Evolutionary conservation across 2,888 invertebrate species (phyloP).

Genomic region (Sesamia inferens): DNA sequence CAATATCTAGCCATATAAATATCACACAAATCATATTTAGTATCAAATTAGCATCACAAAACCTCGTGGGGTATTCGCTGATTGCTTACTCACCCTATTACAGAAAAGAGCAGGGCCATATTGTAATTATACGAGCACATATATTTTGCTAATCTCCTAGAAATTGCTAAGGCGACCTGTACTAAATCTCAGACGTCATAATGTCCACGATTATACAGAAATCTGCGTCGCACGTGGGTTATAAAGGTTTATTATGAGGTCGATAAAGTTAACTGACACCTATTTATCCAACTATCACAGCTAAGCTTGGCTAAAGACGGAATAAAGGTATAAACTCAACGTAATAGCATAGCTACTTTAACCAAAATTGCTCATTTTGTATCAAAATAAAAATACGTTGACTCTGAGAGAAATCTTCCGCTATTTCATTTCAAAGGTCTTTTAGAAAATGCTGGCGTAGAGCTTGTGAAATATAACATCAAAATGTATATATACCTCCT

Average conservation of each 20-base stretch:
- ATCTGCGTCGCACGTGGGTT: slow-evolving; percentile 59
- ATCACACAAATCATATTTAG: slow-evolving; percentile 6
- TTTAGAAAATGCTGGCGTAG: background rate
- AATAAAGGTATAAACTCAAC: slow-evolving; percentile 53
- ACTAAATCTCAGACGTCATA: slow-evolving; percentile 59
- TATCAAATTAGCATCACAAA: slow-evolving; percentile 40
- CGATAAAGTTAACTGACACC: slow-evolving; percentile 60
- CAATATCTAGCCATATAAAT: slow-evolving; percentile 3
- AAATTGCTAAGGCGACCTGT: slow-evolving; percentile 52
- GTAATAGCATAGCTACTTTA: slow-evolving; percentile 55
- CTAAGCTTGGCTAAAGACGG: slow-evolving; percentile 48
- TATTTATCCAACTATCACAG: slow-evolving; percentile 60
- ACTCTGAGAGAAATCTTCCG: slow-evolving; percentile 17
- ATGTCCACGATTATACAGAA: slow-evolving; percentile 58
- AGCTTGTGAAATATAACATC: slow-evolving; percentile 3
- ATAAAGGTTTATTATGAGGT: slow-evolving; percentile 61
- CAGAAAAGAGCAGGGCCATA: slow-evolving; percentile 46
- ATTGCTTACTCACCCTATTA: slow-evolving; percentile 25
- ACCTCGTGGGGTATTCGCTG: slow-evolving; percentile 18
- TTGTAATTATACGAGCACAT: slow-evolving; percentile 58
- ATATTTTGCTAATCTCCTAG: slow-evolving; percentile 57
- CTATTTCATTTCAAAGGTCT: background rate
- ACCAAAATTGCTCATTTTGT: slow-evolving; percentile 42
- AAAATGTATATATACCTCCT: slow-evolving; percentile 8
- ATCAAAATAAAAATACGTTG: slow-evolving; percentile 28